Evolutionary conservation across 2,888 invertebrate genomes (phyloP), one percentile per base, ranked within the genome.

Genomic region (Apomyelois bistriatella): DNA sequence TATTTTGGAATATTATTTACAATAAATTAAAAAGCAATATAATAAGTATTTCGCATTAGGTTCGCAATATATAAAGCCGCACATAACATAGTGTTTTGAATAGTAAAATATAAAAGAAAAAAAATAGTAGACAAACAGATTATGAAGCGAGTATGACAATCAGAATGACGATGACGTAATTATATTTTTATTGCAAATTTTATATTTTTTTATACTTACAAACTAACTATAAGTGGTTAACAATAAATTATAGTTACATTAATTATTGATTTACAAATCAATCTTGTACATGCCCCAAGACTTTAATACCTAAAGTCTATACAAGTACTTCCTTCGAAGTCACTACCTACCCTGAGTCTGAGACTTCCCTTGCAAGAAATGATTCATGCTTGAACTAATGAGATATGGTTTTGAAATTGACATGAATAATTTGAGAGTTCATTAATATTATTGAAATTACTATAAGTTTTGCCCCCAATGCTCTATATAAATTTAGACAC

Each of bases 221-320:
- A 53, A 59, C 79, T 86, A 85, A 72, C 66, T 79, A n/a, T n/a
- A n/a, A 76, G 79, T 82, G 77, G 76, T 82, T 79, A 79, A 75
- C 68, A 78, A 80, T 82, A 79, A 82, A 81, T 83, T 79, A 85
- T 72, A 62, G 58, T 72, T 82, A 84, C 62, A 66, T 66, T 75
- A 80, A 72, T 72, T 80, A 79, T 72, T 67, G 80, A 74, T 75
- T 51, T 74, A 65, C 67, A 68, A 72, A 54, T 59, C 63, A 66
- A 70, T 76, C 66, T 60, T 60, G 89, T 85, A 89, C 89, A 84
- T 89, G 85, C 85, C 70, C 71, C 71, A 74, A 85, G 89, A 86
- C 90, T 90, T 90, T 90, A 87, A 76, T 71, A 72, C 72, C 77
- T 86, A 90, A 90, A 90, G 90, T 72, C 90, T 77, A 79, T 76